Evolutionary conservation across 2,888 invertebrate species (phyloP).

Genomic region (Leptinotarsa rubiginosa): DNA sequence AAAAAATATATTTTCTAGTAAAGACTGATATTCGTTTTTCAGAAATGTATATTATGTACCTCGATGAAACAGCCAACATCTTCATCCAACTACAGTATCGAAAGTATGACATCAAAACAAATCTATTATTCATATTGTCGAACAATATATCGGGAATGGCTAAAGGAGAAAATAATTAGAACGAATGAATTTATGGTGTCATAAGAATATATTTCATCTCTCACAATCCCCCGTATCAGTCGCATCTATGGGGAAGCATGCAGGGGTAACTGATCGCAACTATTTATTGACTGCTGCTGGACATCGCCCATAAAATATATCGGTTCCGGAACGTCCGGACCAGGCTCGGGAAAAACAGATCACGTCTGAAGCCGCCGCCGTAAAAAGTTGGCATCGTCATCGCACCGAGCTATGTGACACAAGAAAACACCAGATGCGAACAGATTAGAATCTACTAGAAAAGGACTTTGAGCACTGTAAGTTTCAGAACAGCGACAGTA

Average conservation of each 20-base stretch:
- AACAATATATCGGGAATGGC: not conserved
- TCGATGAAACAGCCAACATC: no score
- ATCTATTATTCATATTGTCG: not conserved
- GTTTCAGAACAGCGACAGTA: not conserved
- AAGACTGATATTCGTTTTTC: no score
- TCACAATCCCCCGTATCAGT: constrained; percentile 26
- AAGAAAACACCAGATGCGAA: constrained; percentile 65
- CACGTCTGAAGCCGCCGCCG: constrained; percentile 54
- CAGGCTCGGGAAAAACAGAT: constrained; percentile 50
- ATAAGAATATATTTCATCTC: constrained; percentile 18
- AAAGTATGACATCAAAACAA: not conserved
- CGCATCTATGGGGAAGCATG: constrained; percentile 31
- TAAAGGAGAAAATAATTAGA: constrained; percentile 12
- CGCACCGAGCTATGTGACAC: constrained; percentile 58
- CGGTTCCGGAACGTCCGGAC: constrained; percentile 63
- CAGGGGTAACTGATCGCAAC: constrained; percentile 55
- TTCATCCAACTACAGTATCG: no score
- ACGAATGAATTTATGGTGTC: constrained; percentile 17
- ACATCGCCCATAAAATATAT: constrained; percentile 68
- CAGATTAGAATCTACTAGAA: constrained; percentile 55
- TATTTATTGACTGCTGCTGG: constrained; percentile 67
- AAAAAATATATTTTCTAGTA: no score
- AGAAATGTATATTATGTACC: no score
- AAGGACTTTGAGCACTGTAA: not conserved
- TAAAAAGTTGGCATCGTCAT: constrained; percentile 63